Percentiles rank a stretch among this genome's conserved stretches.
Conservation (phyloP, 2,113 vertebrate species). For the Hirundichthys speculiger region DNA sequence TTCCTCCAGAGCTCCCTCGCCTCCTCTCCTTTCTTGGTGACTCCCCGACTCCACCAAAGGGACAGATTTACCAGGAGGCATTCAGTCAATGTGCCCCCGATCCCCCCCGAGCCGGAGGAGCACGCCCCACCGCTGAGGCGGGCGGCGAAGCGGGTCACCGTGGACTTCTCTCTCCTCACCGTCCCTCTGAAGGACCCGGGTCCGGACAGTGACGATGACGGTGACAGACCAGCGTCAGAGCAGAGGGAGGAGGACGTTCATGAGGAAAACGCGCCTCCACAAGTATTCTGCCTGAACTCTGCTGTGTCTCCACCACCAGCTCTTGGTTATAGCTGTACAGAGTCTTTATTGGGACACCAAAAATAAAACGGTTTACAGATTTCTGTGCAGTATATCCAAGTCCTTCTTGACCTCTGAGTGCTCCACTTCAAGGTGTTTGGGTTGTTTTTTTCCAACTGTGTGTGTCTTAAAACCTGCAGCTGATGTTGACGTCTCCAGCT, state of each 20-base stretch:
- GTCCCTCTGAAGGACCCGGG: constrained; percentile 68
- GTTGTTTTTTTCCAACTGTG: no score
- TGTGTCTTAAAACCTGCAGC: neutral
- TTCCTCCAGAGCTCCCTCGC: constrained; percentile 50
- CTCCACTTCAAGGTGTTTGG: constrained; percentile 43
- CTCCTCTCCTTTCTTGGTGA: constrained; percentile 49
- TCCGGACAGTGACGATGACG: constrained; percentile 63
- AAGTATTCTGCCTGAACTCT: constrained; percentile 61
- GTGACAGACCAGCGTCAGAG: constrained; percentile 14
- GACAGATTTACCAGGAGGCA: constrained; percentile 89
- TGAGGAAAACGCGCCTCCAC: constrained; percentile 42
- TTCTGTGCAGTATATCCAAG: constrained; percentile 47
- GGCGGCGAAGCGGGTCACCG: constrained; percentile 85
- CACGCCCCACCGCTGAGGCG: constrained; percentile 66
- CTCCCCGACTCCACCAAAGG: constrained; percentile 72
- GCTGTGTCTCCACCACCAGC: constrained; percentile 6
- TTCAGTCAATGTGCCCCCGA: constrained; percentile 84
- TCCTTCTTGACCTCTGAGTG: constrained; percentile 18
- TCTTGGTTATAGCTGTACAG: constrained; percentile 32
- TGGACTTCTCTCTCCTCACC: constrained; percentile 93
- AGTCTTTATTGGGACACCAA: neutral
- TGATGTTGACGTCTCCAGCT: neutral
- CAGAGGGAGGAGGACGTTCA: constrained; percentile 23
- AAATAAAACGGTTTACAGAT: constrained; percentile 7
- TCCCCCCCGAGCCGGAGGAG: constrained; percentile 78